These are phyloP conservation scores for Dicaeum eximium DNA, from an alignment of 2,113 vertebrate species.

Conservation along the genomic window DNA sequence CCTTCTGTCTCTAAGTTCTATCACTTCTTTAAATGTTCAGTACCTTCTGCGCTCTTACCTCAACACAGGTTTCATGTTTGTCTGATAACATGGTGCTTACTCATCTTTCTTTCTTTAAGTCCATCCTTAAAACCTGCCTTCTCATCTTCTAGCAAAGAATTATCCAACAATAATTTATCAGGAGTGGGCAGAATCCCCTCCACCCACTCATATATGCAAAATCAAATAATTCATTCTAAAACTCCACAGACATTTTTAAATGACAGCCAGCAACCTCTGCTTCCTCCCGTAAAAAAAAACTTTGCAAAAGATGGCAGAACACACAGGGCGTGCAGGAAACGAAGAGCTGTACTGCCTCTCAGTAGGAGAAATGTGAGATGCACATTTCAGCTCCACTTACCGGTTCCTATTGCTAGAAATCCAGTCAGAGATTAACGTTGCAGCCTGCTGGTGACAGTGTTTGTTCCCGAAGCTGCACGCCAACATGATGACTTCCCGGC, in stretches of 20 bases:
- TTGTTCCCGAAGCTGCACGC: constrained; percentile 96
- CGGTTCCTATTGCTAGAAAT: constrained; percentile 98
- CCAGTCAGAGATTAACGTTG: constrained; percentile 93
- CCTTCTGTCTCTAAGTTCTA: background rate
- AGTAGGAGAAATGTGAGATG: background rate
- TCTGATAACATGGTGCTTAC: background rate
- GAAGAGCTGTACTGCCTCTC: background rate
- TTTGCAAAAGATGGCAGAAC: background rate
- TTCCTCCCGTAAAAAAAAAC: background rate
- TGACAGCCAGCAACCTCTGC: background rate
- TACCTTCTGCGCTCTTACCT: background rate
- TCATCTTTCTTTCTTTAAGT: background rate
- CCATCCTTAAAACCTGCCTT: background rate
- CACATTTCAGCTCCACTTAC: constrained; percentile 54
- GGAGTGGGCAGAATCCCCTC: background rate
- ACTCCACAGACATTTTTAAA: background rate
- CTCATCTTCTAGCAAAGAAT: background rate
- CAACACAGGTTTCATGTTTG: background rate
- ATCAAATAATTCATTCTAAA: background rate
- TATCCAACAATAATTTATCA: background rate
- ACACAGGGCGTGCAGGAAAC: background rate
- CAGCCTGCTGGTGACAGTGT: constrained; percentile 95
- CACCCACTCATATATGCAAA: background rate
- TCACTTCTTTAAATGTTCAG: background rate
- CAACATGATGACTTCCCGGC: constrained; percentile 93